Evolutionary conservation across 2,888 invertebrate genomes (phyloP), one percentile per base, ranked within the genome.

Genomic region (Embidobia sp.): DNA sequence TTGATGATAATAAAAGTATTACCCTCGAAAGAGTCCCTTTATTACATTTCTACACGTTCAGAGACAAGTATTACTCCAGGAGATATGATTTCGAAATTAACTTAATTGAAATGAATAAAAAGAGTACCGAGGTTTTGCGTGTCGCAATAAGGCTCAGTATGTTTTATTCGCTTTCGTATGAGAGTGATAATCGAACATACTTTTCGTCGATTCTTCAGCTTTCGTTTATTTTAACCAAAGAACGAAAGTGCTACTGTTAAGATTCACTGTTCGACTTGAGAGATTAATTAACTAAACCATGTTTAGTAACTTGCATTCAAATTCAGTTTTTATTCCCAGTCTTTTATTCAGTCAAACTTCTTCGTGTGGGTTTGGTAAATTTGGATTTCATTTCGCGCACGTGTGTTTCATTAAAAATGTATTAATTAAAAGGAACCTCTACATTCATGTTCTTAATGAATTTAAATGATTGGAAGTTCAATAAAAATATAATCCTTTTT

Each of bases 401-500:
- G 11, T 44, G 27, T 27, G 42, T 74, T 66, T 74, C 26, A 53
- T 74, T 31, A 44, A 59, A 59, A 64, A 48, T 11, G 53, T 55
- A 53, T 74, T 59, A 51, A 59, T 74, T 66, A 66, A 74, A 61
- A 53, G 44, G 29, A 33, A 55, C 55, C 55, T 48, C 27, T 35
- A 29, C 22, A 66, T 75, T 61, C 61, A 63, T n/a, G 55, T 67
- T 63, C 74, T 74, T 74, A 66, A 57, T 66, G 49, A 66, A 74
- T 74, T 66, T 37, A 46, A 66, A 59, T 66, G 37, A 74, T 46
- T 59, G 63, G 46, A 46, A 44, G 74, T 53, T 29, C 26, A 49
- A 74, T 74, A 63, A 67, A 74, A 72, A 48, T 55, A 11, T 75
- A 75, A 75, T 75, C 67, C 53, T 53, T 61, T 67, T 42, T 42